Evolutionary conservation across 2,113 vertebrate genomes (phyloP).

Genomic region (Suricata suricatta): DNA sequence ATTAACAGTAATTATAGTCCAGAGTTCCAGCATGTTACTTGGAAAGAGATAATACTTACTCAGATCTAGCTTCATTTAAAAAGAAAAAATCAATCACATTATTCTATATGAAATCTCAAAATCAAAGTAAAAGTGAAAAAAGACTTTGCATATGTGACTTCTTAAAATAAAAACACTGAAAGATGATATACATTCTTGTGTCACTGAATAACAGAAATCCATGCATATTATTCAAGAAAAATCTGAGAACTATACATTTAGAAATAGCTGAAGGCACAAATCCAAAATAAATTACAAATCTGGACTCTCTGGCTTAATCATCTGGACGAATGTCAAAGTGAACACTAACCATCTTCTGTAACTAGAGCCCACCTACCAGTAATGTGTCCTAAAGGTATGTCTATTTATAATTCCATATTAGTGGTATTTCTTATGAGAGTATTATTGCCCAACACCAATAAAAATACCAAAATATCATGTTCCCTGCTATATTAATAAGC

Average conservation of each 20-base stretch:
- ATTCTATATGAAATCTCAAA: slow-evolving; percentile 9
- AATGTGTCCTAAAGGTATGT: background rate
- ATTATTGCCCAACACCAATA: background rate
- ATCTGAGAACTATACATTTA: background rate
- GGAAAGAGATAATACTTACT: background rate
- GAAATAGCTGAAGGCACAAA: slow-evolving; percentile 30
- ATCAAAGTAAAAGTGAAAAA: slow-evolving; percentile 16
- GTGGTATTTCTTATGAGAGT: background rate
- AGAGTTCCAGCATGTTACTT: background rate
- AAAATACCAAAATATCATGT: slow-evolving; percentile 51
- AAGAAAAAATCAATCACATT: background rate
- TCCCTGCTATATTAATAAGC: background rate
- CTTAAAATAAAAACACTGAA: slow-evolving; percentile 28
- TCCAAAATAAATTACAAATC: background rate
- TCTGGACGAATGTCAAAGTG: slow-evolving; percentile 3
- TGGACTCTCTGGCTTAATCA: background rate
- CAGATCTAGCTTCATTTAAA: background rate
- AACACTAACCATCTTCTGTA: background rate
- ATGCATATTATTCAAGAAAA: background rate
- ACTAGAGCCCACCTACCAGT: background rate
- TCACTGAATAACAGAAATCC: background rate
- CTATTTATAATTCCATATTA: slow-evolving; percentile 18
- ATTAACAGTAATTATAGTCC: background rate
- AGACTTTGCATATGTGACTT: background rate
- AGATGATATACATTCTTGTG: background rate